These are phyloP conservation scores for Rhyzopertha dominica DNA, from an alignment of 1,140 invertebrate genomes.

Conservation along the genomic window DNA sequence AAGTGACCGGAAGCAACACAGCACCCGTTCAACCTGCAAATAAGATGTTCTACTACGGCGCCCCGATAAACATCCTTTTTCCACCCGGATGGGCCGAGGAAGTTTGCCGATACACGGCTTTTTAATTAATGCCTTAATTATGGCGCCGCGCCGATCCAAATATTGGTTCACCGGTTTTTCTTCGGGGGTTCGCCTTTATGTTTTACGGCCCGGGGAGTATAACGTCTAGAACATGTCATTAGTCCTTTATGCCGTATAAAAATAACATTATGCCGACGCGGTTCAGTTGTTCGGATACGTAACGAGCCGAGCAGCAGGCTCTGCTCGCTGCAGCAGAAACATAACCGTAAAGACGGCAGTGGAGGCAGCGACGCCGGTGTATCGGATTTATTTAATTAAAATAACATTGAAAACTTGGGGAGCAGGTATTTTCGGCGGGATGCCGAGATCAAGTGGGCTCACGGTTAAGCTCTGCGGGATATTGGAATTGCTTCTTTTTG, in stretches of 20 bases:
- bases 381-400: constrained; percentile 34
- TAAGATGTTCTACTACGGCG: constrained; percentile 33
- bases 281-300: constrained; percentile 40
- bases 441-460: no score
- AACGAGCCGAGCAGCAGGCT: constrained; percentile 38
- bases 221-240: constrained; percentile 39
- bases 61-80: no score
- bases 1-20: constrained; percentile 31
- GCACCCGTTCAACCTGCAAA: constrained; percentile 34
- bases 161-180: constrained; percentile 10
- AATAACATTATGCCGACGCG: constrained; percentile 37
- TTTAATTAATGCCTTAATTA: constrained; percentile 18
- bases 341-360: constrained; percentile 35
- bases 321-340: constrained; percentile 25
- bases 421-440: no score
- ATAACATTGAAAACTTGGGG: no score
- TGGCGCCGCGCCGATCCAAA: constrained; percentile 5
- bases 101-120: constrained; percentile 14
- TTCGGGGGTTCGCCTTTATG: constrained; percentile 19
- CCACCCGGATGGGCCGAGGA: no score
- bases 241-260: constrained; percentile 40
- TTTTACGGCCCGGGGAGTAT: constrained; percentile 22
- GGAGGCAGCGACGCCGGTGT: constrained; percentile 12
- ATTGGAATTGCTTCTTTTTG: constrained; percentile 17
- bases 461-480: constrained; percentile 23